Conservation (phyloP, 2,113 vertebrate genomes). For the Promerops cafer region DNA sequence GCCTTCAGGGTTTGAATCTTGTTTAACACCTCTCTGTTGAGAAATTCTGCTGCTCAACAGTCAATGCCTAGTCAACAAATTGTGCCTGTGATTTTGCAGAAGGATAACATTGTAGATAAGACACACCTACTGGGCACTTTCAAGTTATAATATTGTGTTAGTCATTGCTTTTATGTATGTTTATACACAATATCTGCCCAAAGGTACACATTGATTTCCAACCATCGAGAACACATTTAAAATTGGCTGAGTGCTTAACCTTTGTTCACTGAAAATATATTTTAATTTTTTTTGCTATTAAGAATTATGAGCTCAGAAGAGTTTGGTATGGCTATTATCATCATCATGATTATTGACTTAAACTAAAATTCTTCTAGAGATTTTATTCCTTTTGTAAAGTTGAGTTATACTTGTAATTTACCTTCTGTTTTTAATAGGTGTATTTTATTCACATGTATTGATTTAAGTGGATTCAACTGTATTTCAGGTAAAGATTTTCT, state of each 20-base stretch:
- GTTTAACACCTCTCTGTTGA: slow-evolving; percentile 14
- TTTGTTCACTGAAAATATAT: slow-evolving; percentile 7
- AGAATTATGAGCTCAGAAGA: slow-evolving; percentile 4
- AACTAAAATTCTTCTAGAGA: slow-evolving; percentile 33
- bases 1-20: neutral
- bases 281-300: neutral
- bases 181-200: neutral
- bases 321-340: neutral
- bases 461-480: slow-evolving; percentile 41
- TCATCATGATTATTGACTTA: neutral
- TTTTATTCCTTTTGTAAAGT: slow-evolving; percentile 41
- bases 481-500: slow-evolving; percentile 67
- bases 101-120: slow-evolving; percentile 55
- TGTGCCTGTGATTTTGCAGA: slow-evolving; percentile 26
- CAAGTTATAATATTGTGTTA: slow-evolving; percentile 50
- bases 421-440: slow-evolving; percentile 34
- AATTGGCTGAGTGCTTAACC: slow-evolving; percentile 37
- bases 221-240: neutral
- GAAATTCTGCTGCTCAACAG: slow-evolving; percentile 1
- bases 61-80: slow-evolving; percentile 36
- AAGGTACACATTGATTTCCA: slow-evolving; percentile 42
- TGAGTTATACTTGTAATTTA: slow-evolving; percentile 58
- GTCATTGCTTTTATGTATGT: slow-evolving; percentile 47
- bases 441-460: slow-evolving; percentile 48
- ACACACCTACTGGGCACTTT: slow-evolving; percentile 60